Conservation (phyloP, 2,113 vertebrate species). For the Columba janthina region DNA sequence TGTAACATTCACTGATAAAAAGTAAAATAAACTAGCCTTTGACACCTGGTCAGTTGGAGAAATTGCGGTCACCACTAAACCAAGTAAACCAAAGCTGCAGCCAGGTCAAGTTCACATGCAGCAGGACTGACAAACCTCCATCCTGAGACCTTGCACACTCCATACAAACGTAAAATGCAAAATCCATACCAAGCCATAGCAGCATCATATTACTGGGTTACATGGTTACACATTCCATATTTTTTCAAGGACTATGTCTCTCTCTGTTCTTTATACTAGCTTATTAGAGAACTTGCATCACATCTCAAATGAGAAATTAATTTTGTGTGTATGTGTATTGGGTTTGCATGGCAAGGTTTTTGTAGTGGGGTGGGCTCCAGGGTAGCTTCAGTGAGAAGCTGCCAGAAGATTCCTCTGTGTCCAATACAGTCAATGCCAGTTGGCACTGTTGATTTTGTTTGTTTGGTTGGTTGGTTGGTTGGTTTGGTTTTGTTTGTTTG, state of each 20-base stretch:
- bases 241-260: not conserved
- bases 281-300: not conserved
- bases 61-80: not conserved
- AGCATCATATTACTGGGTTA: not conserved
- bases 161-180: not conserved
- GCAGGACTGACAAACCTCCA: not conserved
- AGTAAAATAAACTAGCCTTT: not conserved
- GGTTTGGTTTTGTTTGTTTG: not conserved
- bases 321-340: not conserved
- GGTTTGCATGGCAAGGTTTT: too few species aligned
- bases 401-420: too few species aligned
- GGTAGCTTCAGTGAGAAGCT: too few species aligned
- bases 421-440: too few species aligned
- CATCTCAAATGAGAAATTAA: not conserved
- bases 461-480: too few species aligned
- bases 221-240: rapidly evolving
- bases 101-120: not conserved
- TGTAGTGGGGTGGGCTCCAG: too few species aligned
- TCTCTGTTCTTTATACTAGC: not conserved
- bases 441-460: not conserved
- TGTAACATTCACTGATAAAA: not conserved
- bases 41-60: not conserved
- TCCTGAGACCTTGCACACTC: not conserved
- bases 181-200: rapidly evolving
- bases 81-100: not conserved